A percentile compares a stretch with the other conserved stretches of the same genome.
Conservation (phyloP, 2,888 invertebrate species). For the Aleiodes testaceus region DNA sequence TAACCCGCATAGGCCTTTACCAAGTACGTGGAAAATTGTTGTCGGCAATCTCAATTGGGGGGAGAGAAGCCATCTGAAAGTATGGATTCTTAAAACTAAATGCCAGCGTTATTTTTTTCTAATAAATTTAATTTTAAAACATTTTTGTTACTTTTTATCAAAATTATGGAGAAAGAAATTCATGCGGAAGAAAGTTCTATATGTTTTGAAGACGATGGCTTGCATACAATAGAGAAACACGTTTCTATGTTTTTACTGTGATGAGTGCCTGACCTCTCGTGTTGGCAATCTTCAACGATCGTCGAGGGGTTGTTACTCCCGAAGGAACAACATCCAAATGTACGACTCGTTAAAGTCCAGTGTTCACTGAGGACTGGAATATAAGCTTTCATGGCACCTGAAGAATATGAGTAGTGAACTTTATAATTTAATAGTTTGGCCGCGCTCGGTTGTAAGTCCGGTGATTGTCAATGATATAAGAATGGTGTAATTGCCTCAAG, state of each 20-base stretch:
- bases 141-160: too few species aligned
- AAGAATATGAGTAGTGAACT: background rate
- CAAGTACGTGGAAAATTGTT: conserved; percentile 25
- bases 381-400: too few species aligned
- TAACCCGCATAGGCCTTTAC: conserved; percentile 36
- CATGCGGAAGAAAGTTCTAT: conserved; percentile 7
- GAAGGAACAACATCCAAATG: conserved; percentile 19
- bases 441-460: too few species aligned
- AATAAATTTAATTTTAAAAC: too few species aligned
- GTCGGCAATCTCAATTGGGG: conserved; percentile 42
- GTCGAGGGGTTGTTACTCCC: conserved; percentile 25
- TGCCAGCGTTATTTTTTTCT: too few species aligned
- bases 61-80: conserved; percentile 38
- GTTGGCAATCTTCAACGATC: conserved; percentile 48
- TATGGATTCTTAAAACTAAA: too few species aligned
- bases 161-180: conserved; percentile 30
- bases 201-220: conserved; percentile 3
- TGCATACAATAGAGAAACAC: conserved; percentile 16
- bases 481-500: too few species aligned
- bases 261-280: conserved; percentile 38
- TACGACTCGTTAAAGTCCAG: conserved; percentile 22
- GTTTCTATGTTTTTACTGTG: conserved; percentile 24
- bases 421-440: too few species aligned
- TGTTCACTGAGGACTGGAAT: conserved; percentile 9
- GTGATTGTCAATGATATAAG: too few species aligned